Conservation (phyloP, 2,113 vertebrate genomes). For the Larimichthys crocea region DNA sequence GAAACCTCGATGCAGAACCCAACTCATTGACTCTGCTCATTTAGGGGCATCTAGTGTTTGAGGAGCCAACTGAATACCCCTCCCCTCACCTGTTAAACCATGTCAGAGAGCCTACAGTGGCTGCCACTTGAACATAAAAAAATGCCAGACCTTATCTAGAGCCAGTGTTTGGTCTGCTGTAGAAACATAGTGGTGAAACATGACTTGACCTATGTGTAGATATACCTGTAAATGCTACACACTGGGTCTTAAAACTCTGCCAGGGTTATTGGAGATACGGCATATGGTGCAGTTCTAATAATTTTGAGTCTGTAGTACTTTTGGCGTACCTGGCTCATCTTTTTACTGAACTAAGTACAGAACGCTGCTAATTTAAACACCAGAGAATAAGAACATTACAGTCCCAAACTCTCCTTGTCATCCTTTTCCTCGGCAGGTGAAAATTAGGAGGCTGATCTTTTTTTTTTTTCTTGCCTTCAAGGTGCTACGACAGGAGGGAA, state of each 20-base stretch:
- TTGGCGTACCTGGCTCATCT: background rate
- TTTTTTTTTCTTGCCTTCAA: slow-evolving; percentile 23
- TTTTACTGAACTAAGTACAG: background rate
- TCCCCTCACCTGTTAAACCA: too few relatives aligned
- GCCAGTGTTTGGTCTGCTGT: too few relatives aligned
- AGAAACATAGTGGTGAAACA: too few relatives aligned
- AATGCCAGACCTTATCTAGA: too few relatives aligned
- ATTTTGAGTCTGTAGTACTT: background rate
- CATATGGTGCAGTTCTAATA: too few relatives aligned
- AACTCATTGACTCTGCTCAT: too few relatives aligned
- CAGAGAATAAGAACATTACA: slow-evolving; percentile 2
- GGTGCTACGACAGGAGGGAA: slow-evolving; percentile 18
- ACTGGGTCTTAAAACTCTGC: background rate
- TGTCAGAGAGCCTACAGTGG: too few relatives aligned
- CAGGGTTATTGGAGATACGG: background rate
- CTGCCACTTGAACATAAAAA: too few relatives aligned
- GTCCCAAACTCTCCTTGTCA: slow-evolving; percentile 7
- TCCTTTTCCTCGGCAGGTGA: slow-evolving; percentile 42
- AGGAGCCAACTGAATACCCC: too few relatives aligned
- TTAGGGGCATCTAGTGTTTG: too few relatives aligned
- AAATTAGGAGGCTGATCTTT: slow-evolving; percentile 40
- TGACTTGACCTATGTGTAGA: too few relatives aligned
- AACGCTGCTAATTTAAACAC: slow-evolving; percentile 43
- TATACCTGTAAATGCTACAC: background rate
- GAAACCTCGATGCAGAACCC: too few relatives aligned